Base-by-base conservation (phyloP, 2,797 vertebrate genomes). In the Setipinna tenuifilis region DNA sequence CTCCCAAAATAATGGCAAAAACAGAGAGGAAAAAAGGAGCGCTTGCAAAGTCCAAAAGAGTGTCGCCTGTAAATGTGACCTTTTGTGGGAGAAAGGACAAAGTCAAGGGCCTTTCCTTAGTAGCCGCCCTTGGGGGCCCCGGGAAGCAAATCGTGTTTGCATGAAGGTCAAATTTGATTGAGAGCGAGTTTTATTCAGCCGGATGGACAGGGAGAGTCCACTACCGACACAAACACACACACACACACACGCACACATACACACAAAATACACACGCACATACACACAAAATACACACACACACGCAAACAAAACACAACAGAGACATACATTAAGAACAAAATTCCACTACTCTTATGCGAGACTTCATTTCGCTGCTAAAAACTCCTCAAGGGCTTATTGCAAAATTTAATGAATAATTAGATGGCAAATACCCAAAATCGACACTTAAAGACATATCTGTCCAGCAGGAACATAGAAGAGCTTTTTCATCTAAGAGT, bases 161-260 rank as follows among this genome's bases (percentile, higher is more conserved):
- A 75, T 35, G 28, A 75, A 78, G 71, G 71, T 78, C 71, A 41
- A 41, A 31, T 44, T 78, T 78, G 71, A 78, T 78, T 78, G 35
- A 44, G 71, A 21, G 71, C 19, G 17, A 21, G 17, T 44, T 44
- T 78, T 10, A 78, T 44, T 78, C 31, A 78, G 3, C 19, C 12
- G 6, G 71, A 78, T 19, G 35, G 19, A 19, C 17, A 78, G 31
- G 50, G 2, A 9, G 44, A 78, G 71, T 9, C 17, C 31, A 44
- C 31, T 44, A 17, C 12, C 0, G 4, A 78, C 71, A 41, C 71
- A 78, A 6, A 78, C 25, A 16, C 16, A 41, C 16, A 35, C 25
- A 71, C 14, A 12, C 12, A 71, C 14, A 14, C 25, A 23, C 62
- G 3, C 25, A 71, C 17, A 31, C 31, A 75, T 31, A 71, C 65